These are phyloP conservation scores for Harpalus rubripes DNA, from an alignment of 2,888 invertebrate genomes.

Conservation along the genomic window DNA sequence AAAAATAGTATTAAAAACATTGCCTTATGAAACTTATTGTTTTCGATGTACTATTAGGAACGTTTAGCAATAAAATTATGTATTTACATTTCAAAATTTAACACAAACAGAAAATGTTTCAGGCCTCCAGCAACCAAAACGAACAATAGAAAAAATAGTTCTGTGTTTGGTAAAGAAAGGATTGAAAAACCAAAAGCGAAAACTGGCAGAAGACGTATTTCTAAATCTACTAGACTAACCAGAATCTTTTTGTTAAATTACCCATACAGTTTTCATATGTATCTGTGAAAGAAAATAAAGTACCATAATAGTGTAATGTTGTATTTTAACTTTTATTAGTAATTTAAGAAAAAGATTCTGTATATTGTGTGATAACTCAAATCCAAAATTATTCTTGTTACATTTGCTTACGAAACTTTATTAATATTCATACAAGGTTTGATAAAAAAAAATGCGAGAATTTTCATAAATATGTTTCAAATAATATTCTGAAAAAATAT, in stretches of 20 bases:
- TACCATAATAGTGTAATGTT: background rate
- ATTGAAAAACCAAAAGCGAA: background rate
- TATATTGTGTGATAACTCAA: background rate
- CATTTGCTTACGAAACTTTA: too few species aligned
- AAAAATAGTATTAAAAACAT: too few species aligned
- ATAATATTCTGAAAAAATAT: too few species aligned
- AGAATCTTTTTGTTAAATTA: slow-evolving; percentile 1
- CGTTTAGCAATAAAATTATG: background rate
- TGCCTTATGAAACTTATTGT: too few species aligned
- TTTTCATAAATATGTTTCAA: too few species aligned
- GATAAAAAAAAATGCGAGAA: too few species aligned
- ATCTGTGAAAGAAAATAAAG: background rate
- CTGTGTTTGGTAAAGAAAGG: background rate
- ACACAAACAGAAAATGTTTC: background rate
- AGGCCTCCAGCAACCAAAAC: background rate
- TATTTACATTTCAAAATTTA: background rate
- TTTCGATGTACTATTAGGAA: too few species aligned
- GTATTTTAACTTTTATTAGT: background rate
- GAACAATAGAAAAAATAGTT: background rate
- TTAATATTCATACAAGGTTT: too few species aligned
- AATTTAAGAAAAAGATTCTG: slow-evolving; percentile 4
- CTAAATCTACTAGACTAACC: background rate
- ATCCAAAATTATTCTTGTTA: too few species aligned
- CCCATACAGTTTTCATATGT: background rate
- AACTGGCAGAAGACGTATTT: background rate